Evolutionary conservation across 2,113 vertebrate species (phyloP).

Genomic region (Scomber japonicus): DNA sequence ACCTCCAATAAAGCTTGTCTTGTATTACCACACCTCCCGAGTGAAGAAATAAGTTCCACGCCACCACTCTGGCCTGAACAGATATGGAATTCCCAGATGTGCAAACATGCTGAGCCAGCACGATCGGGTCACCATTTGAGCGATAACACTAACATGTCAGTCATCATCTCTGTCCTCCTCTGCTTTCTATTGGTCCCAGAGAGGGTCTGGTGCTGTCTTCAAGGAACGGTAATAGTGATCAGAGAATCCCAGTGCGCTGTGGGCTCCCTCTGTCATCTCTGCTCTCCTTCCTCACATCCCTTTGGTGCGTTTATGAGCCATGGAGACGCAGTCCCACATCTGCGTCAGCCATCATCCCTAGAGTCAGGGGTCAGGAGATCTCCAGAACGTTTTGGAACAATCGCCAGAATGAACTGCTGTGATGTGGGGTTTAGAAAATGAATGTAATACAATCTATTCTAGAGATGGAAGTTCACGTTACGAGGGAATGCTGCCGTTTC

Average conservation of each 20-base stretch:
- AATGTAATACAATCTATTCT: constrained; percentile 29
- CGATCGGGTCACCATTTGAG: neutral
- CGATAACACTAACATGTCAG: constrained; percentile 33
- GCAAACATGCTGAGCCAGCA: constrained; percentile 39
- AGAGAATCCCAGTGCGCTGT: constrained; percentile 33
- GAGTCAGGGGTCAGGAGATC: constrained; percentile 43
- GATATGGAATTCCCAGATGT: constrained; percentile 61
- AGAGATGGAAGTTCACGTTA: constrained; percentile 37
- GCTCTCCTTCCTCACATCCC: constrained; percentile 33
- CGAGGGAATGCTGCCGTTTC: constrained; percentile 13
- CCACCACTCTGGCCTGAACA: constrained; percentile 20
- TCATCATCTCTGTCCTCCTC: constrained; percentile 31
- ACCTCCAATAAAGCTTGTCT: constrained; percentile 10
- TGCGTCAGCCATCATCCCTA: constrained; percentile 59
- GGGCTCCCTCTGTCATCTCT: constrained; percentile 30
- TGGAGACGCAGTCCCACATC: constrained; percentile 54
- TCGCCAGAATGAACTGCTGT: constrained; percentile 8
- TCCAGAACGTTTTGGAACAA: constrained; percentile 21
- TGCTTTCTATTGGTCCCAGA: constrained; percentile 27
- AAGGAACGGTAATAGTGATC: constrained; percentile 31
- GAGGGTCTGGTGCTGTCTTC: constrained; percentile 46
- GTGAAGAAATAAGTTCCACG: constrained; percentile 44
- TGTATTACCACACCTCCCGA: constrained; percentile 16
- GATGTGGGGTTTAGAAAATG: constrained; percentile 35
- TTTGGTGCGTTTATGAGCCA: constrained; percentile 54